A percentile compares a stretch with the other conserved stretches of the same genome.
phyloP scores from a whole-genome alignment of 2,113 vertebrate species.

The Dicaeum eximium region DNA sequence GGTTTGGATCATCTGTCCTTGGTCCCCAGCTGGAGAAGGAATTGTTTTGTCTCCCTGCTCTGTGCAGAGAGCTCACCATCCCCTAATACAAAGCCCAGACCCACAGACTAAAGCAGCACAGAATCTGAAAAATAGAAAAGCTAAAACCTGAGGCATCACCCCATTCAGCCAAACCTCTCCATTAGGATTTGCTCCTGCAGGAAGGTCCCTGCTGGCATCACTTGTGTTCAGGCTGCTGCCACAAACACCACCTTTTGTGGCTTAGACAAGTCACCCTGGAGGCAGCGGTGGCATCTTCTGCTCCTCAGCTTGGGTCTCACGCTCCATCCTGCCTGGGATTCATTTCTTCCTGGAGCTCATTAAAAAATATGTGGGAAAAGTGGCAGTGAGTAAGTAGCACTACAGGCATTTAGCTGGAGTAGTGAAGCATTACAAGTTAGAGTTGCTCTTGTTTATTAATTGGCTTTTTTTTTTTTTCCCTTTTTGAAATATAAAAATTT shows the following conservation, averaged over 20 bases:
- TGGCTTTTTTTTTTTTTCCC: too few species aligned
- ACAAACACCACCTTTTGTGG: not conserved
- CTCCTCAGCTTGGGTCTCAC: not conserved
- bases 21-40: not conserved
- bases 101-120: not conserved
- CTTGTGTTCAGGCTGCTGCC: not conserved
- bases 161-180: not conserved
- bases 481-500: not conserved
- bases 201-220: not conserved
- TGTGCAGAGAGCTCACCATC: not conserved
- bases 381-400: not conserved
- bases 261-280: not conserved
- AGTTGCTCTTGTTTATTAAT: not conserved
- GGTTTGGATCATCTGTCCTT: not conserved
- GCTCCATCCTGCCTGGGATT: not conserved
- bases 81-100: not conserved
- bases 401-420: not conserved
- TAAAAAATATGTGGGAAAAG: not conserved
- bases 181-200: not conserved
- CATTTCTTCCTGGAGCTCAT: not conserved
- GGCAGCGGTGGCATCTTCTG: accelerated
- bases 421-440: not conserved
- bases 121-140: not conserved
- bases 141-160: not conserved
- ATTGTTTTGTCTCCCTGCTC: not conserved